Conservation (phyloP, 2,797 vertebrate species). For the Dromococcyx pavoninus region DNA sequence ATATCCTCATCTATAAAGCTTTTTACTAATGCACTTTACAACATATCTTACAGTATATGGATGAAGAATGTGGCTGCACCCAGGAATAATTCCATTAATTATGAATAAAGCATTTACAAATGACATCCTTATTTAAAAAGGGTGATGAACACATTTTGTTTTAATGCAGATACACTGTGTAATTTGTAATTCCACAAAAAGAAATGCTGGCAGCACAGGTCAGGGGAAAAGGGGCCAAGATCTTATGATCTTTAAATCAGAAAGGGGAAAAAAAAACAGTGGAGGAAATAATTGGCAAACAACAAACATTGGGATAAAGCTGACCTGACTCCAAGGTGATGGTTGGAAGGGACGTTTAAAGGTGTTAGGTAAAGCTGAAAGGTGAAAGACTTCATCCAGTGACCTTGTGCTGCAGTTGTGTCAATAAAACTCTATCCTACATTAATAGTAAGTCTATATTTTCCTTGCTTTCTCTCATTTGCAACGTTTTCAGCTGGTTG, state of each 20-base stretch:
- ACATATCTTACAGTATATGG: conserved; percentile 14
- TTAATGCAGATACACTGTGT: conserved; percentile 22
- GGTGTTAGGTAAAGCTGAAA: neutral
- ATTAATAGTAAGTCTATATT: conserved; percentile 8
- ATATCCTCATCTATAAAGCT: conserved; percentile 29
- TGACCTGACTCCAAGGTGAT: neutral
- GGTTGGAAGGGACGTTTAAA: neutral
- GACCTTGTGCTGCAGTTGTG: conserved; percentile 29
- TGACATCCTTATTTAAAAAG: conserved; percentile 42
- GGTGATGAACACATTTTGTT: conserved; percentile 34
- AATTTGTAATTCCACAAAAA: conserved; percentile 36
- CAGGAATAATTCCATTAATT: conserved; percentile 54
- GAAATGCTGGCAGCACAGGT: neutral
- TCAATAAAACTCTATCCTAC: conserved; percentile 58
- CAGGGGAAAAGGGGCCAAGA: neutral
- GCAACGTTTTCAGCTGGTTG: conserved; percentile 64
- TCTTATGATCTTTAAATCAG: neutral
- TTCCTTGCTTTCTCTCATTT: conserved; percentile 59
- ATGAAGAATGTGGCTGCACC: conserved; percentile 42
- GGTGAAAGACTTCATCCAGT: neutral
- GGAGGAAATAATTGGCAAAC: neutral
- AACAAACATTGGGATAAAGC: neutral
- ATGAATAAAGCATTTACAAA: conserved; percentile 51
- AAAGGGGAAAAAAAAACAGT: neutral
- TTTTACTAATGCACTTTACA: conserved; percentile 47